Base-by-base conservation (phyloP, 2,113 vertebrate species). In the Xyliphius kryptos region DNA sequence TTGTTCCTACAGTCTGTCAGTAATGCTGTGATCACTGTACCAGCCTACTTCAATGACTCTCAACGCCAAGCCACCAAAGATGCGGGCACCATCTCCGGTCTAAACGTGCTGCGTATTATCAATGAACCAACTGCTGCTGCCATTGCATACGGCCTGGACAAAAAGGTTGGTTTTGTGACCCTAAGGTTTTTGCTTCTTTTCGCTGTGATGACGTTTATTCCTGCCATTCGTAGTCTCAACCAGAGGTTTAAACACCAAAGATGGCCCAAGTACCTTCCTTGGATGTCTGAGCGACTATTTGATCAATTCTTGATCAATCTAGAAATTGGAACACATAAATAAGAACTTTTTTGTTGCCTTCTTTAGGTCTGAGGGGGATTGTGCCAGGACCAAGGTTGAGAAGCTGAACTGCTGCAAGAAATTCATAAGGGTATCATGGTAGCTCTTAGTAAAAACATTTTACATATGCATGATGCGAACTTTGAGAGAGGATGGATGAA, bases 91-190 rank as follows among this genome's bases (percentile, higher is more conserved):
- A 88, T 88, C 70, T 87, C 87, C 60, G 87, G 86, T 15, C 80
- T 89, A 1, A 87, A 88, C 53, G 86, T 89, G 16, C 73, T 89
- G 13, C 82, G 86, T 54, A 89, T 89, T 57, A 88, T 89, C 69
- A 89, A 89, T 68, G 88, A 89, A 15, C 88, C 88, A 41, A 89
- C 88, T 2, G 87, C 88, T 41, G 88, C 87, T 76, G 87, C 88
- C 40, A 89, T 89, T 2, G 87, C 88, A 1, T 89, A 87, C 10
- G 84, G 86, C 4, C 56, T 89, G 62, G 88, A 89, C 76, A 89
- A 88, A 37, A 88, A 87, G 83, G 87, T 85, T 71, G 2, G n/a
- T 56, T 12, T 46, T 14, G 12, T 1, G 32, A 10, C n/a, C 16
- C 38, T 38, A n/a, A n/a, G 1, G 5, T 3, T 17, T 5, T 17